Conservation (phyloP, 2,888 invertebrate species). For the Pegoplata infirma region DNA sequence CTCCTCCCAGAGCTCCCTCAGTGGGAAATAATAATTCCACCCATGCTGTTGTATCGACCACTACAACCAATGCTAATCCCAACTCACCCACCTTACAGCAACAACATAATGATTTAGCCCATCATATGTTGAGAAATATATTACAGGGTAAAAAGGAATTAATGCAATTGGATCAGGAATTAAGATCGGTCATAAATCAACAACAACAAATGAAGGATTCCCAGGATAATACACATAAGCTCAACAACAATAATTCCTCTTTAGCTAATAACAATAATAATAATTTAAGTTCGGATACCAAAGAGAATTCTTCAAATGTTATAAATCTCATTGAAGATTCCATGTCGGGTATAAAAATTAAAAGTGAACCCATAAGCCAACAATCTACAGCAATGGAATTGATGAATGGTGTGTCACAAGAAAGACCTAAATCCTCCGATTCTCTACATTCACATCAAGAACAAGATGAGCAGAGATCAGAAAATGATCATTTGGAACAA, state of each 20-base stretch:
- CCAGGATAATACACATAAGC: slow-evolving; percentile 76
- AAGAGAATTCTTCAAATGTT: slow-evolving; percentile 60
- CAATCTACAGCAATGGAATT: slow-evolving; percentile 67
- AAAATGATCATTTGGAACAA: slow-evolving; percentile 50
- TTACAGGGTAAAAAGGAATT: slow-evolving; percentile 93
- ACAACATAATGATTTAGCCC: slow-evolving; percentile 81
- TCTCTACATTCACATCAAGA: slow-evolving; percentile 64
- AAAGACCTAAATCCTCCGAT: slow-evolving; percentile 71
- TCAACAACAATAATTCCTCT: slow-evolving; percentile 67
- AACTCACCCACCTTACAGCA: slow-evolving; percentile 69
- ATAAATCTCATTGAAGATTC: slow-evolving; percentile 78
- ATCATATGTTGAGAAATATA: slow-evolving; percentile 93
- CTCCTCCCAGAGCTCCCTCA: slow-evolving; percentile 70
- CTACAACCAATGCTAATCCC: slow-evolving; percentile 62
- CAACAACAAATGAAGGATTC: slow-evolving; percentile 76
- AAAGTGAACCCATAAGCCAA: slow-evolving; percentile 73
- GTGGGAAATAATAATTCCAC: slow-evolving; percentile 65
- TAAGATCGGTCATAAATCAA: slow-evolving; percentile 80
- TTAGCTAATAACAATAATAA: slow-evolving; percentile 70
- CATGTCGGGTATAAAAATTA: slow-evolving; percentile 73
- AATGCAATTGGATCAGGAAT: slow-evolving; percentile 85
- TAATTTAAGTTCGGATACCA: slow-evolving; percentile 64
- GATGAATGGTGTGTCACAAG: slow-evolving; percentile 63
- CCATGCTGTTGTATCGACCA: slow-evolving; percentile 65
- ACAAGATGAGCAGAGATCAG: slow-evolving; percentile 49